Evolutionary conservation across 2,113 vertebrate genomes (phyloP).

Genomic region (Atherinomorus stipes): DNA sequence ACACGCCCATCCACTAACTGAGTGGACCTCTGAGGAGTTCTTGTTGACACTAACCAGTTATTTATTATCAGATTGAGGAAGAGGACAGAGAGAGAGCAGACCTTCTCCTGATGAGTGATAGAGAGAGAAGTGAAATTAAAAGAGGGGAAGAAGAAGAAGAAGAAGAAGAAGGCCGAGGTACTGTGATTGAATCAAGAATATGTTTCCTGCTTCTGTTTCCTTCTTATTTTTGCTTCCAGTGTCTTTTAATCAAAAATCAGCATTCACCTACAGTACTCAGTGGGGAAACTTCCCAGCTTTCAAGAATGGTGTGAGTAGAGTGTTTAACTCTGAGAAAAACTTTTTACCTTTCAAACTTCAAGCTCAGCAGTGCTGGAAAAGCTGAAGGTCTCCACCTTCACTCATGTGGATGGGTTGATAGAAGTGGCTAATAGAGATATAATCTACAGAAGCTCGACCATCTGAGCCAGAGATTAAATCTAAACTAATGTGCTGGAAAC

Average conservation of each 20-base stretch:
- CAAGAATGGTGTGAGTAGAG: too few species aligned
- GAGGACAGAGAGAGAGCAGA: slow-evolving; percentile 33
- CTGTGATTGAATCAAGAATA: neutral
- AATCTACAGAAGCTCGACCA: too few species aligned
- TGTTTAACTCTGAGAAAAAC: too few species aligned
- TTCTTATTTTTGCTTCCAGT: slow-evolving; percentile 11
- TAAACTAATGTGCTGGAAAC: too few species aligned
- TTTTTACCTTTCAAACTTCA: too few species aligned
- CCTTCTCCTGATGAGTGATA: slow-evolving; percentile 29
- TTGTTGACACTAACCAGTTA: slow-evolving; percentile 57
- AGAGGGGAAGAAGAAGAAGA: neutral
- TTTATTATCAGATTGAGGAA: slow-evolving; percentile 42
- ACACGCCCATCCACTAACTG: slow-evolving; percentile 6
- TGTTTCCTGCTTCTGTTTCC: slow-evolving; percentile 40
- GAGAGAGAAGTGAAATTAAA: slow-evolving; percentile 20
- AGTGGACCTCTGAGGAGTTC: slow-evolving; percentile 21
- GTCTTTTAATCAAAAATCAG: neutral
- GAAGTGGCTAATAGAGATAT: too few species aligned
- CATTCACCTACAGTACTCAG: too few species aligned
- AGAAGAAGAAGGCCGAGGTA: neutral
- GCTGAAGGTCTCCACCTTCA: too few species aligned
- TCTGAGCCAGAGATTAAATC: too few species aligned
- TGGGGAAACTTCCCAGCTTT: too few species aligned
- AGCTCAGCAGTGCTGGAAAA: too few species aligned
- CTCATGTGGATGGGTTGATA: too few species aligned